Conservation (phyloP, 1,140 invertebrate species). For the Drosophila ogumai region DNA sequence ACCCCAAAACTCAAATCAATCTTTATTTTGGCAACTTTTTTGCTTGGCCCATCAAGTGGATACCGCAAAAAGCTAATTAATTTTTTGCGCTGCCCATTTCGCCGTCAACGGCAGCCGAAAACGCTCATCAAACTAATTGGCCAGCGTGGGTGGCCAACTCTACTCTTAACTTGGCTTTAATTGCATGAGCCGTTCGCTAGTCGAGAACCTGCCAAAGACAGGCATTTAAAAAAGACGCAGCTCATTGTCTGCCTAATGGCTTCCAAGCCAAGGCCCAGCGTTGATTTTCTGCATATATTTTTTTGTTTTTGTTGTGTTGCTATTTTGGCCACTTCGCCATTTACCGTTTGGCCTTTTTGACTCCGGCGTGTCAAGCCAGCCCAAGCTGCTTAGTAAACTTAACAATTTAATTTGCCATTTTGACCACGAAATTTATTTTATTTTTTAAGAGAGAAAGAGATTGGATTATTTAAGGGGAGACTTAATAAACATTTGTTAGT, state of each 20-base stretch:
- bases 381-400: conserved; percentile 56
- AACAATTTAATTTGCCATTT: conserved; percentile 67
- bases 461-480: background rate
- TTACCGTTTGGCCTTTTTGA: conserved; percentile 49
- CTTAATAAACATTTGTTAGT: too few species aligned
- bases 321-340: conserved; percentile 21
- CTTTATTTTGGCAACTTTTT: conserved; percentile 37
- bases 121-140: conserved; percentile 54
- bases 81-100: conserved; percentile 33
- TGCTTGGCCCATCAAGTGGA: conserved; percentile 18
- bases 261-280: conserved; percentile 24
- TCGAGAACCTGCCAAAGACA: conserved; percentile 28
- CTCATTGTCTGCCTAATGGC: conserved; percentile 60
- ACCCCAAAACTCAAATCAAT: conserved; percentile 37
- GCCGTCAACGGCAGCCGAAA: conserved; percentile 27
- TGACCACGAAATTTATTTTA: conserved; percentile 14
- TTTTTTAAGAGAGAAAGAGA: background rate
- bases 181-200: conserved; percentile 31
- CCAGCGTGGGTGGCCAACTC: conserved; percentile 52
- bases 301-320: background rate
- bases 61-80: conserved; percentile 52
- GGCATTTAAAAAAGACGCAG: conserved; percentile 54
- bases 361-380: conserved; percentile 19
- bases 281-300: conserved; percentile 11
- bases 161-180: conserved; percentile 36